Evolutionary conservation across 2,888 invertebrate species (phyloP).

Genomic region (Linnaemya vulpina): DNA sequence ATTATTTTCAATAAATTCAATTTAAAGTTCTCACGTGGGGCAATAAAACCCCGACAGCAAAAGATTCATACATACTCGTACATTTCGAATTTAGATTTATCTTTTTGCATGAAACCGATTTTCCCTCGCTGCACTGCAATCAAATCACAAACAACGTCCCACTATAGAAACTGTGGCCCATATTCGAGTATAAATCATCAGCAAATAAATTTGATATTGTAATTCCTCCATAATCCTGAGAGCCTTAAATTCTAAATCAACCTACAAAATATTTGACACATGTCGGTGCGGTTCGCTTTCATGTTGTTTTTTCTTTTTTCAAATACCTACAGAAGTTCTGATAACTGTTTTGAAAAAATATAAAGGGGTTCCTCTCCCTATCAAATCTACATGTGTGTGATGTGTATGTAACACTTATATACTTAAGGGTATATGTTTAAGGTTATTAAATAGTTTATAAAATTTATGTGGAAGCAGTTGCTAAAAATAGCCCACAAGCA

Average conservation of each 20-base stretch:
- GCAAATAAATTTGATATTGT: slow-evolving; percentile 72
- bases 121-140: neutral
- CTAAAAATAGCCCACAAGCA: too few relatives aligned
- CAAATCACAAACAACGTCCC: neutral
- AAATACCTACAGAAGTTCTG: slow-evolving; percentile 1
- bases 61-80: neutral
- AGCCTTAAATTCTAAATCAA: slow-evolving; percentile 70
- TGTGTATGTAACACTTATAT: too few relatives aligned
- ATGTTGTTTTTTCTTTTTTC: slow-evolving; percentile 53
- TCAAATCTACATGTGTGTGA: too few relatives aligned
- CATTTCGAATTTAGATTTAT: neutral
- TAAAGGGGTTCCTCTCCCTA: neutral
- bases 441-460: too few relatives aligned
- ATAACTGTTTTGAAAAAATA: neutral
- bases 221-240: slow-evolving; percentile 68
- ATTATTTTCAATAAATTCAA: neutral
- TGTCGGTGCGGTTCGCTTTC: slow-evolving; percentile 67
- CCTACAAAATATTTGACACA: slow-evolving; percentile 66
- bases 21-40: slow-evolving; percentile 45
- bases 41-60: neutral
- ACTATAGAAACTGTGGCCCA: slow-evolving; percentile 33
- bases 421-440: too few relatives aligned
- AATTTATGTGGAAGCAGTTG: too few relatives aligned
- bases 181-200: slow-evolving; percentile 66
- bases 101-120: neutral